Base-by-base conservation (phyloP, 2,797 vertebrate genomes). In the Phoeniculus purpureus region DNA sequence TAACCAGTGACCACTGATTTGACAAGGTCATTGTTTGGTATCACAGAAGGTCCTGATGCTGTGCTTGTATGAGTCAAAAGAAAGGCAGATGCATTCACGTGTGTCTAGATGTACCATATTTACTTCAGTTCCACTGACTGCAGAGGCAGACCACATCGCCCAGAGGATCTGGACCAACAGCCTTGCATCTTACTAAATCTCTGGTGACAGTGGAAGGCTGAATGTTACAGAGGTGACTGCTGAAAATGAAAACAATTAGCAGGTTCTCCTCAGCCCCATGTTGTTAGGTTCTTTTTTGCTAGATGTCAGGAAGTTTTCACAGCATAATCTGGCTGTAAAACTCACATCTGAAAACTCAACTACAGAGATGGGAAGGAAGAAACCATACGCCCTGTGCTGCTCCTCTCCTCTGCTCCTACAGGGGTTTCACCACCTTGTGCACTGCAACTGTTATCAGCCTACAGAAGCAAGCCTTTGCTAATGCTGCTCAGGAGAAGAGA, bases 301-400 rank as follows among this genome's bases (percentile, higher is more conserved):
- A 85, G 66, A 85, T 27, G 31, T 79, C 87, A 93, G 34, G 83
- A 81, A 92, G 60, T 48, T 85, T 91, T 92, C 74, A 84, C 54
- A 84, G 62, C 18, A 70, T 14, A 45, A 88, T 54, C 52, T 18
- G 54, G 7, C 73, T 75, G 59, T 78, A 61, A 92, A 87, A 82
- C 12, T 54, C 5, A 0, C 56, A 72, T 32, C 48, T 75, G 56
- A 90, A 91, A 95, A 73, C 6, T 7, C 54, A 81, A 0, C 31
- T 47, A 64, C 0, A 83, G 29, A 54, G 37, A 31, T 2, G 62
- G 4, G 22, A 27, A 89, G 34, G 9, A 4, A 70, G 26, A 90
- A 86, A 70, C 18, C 45, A 59, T 11, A n/a, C 79, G 70, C 7
- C n/a, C n/a, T 2, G 9, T 43, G 18, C 18, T 64, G 71, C 27